Conservation (phyloP, 2,797 vertebrate species). For the Lagodon rhomboides region DNA sequence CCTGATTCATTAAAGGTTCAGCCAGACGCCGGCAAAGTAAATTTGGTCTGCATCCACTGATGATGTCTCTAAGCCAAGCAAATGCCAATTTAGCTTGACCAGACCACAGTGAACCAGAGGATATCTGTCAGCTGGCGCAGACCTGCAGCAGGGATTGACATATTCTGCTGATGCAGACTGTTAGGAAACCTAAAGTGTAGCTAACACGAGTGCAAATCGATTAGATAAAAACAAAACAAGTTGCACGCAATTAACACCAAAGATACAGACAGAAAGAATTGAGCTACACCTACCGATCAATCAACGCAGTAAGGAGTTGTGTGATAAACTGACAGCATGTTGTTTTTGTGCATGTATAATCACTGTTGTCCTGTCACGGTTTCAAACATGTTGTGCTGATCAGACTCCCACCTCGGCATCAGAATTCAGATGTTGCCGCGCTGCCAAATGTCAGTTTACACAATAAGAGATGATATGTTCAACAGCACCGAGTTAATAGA, state of each 20-base stretch:
- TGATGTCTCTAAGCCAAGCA: constrained; percentile 42
- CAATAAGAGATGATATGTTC: constrained; percentile 8
- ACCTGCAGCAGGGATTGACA: neutral
- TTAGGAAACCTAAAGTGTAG: neutral
- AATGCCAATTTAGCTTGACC: constrained; percentile 32
- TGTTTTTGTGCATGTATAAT: neutral
- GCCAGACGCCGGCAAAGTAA: constrained; percentile 25
- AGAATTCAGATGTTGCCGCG: neutral
- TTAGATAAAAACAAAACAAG: too few relatives aligned
- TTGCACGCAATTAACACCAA: neutral
- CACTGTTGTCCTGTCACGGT: constrained; percentile 5
- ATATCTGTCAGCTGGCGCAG: constrained; percentile 7
- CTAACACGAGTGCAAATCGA: neutral
- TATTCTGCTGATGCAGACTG: neutral
- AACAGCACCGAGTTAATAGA: neutral
- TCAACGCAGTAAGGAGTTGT: neutral
- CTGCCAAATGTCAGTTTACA: neutral
- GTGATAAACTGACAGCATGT: constrained; percentile 23
- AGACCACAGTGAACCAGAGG: constrained; percentile 6
- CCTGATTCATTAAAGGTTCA: constrained; percentile 48
- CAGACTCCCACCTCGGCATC: constrained; percentile 30
- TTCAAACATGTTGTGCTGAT: constrained; percentile 13
- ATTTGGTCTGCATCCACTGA: constrained; percentile 31
- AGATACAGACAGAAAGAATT: neutral
- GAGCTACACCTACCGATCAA: neutral